These are phyloP conservation scores for Oncorhynchus tshawytscha DNA, from an alignment of 2,113 vertebrate species.

Conservation along the genomic window DNA sequence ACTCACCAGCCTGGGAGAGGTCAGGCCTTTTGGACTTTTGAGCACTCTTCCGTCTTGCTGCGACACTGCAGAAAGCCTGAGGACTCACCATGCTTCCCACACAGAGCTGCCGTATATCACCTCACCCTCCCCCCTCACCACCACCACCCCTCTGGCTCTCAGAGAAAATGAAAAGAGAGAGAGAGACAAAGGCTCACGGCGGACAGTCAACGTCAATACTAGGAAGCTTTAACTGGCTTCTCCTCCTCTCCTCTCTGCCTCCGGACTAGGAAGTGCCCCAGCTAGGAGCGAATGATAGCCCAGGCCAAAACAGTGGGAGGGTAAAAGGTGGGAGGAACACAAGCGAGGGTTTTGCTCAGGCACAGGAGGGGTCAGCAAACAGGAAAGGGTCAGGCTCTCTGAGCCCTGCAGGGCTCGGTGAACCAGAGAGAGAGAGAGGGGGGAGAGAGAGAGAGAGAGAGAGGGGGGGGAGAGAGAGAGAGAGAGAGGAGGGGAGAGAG, in stretches of 20 bases:
- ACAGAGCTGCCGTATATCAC: conserved; percentile 50
- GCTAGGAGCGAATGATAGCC: conserved; percentile 3
- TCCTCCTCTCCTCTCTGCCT: conserved; percentile 39
- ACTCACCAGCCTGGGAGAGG: conserved; percentile 39
- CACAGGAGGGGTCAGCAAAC: conserved; percentile 24
- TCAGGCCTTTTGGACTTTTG: conserved; percentile 45
- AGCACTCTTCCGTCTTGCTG: conserved; percentile 34
- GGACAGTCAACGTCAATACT: conserved; percentile 55
- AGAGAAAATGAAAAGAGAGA: conserved; percentile 24
- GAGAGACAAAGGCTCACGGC: conserved; percentile 41
- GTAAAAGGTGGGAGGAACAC: conserved; percentile 30
- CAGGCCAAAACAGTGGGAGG: background rate
- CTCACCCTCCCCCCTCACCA: conserved; percentile 20
- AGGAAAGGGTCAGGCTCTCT: conserved; percentile 12
- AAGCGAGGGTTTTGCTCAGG: conserved; percentile 16
- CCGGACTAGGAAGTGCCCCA: conserved; percentile 6
- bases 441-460: too few species aligned
- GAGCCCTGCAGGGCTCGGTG: too few species aligned
- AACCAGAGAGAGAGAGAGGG: conserved; percentile 13
- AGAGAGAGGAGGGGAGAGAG: too few species aligned
- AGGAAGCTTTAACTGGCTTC: conserved; percentile 26
- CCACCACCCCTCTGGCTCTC: conserved; percentile 25
- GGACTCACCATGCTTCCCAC: conserved; percentile 49
- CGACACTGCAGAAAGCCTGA: conserved; percentile 29
- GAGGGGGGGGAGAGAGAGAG: too few species aligned